Evolutionary conservation across 2,888 invertebrate genomes (phyloP).

Genomic region (Aplocera efformata): DNA sequence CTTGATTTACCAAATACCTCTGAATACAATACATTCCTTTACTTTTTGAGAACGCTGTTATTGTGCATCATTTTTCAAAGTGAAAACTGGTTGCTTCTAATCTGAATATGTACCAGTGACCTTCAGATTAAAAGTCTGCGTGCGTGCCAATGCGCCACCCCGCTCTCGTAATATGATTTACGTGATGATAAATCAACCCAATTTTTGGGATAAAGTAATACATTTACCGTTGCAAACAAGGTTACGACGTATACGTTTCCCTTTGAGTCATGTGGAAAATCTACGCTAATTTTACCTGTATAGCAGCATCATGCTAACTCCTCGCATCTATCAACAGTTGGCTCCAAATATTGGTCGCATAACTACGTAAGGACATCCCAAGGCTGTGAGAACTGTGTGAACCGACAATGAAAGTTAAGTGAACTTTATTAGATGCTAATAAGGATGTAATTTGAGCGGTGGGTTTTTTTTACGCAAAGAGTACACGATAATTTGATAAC

Average conservation of each 20-base stretch:
- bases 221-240: conserved; percentile 2
- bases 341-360: conserved; percentile 27
- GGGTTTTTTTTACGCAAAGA: conserved; percentile 10
- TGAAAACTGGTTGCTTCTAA: too few relatives aligned
- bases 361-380: conserved; percentile 23
- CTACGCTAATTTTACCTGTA: conserved; percentile 18
- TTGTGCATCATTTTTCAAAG: too few relatives aligned
- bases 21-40: too few relatives aligned
- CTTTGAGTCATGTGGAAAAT: conserved; percentile 23
- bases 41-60: too few relatives aligned
- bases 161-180: too few relatives aligned
- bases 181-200: too few relatives aligned
- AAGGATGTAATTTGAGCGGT: conserved; percentile 12
- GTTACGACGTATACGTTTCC: conserved; percentile 4
- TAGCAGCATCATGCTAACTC: conserved; percentile 9
- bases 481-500: conserved; percentile 57
- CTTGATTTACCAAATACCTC: too few relatives aligned
- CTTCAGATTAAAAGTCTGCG: too few relatives aligned
- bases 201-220: not conserved
- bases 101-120: too few relatives aligned
- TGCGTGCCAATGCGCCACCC: too few relatives aligned
- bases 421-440: conserved; percentile 8
- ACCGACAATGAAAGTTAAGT: not conserved
- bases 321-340: conserved; percentile 14
- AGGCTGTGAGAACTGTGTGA: conserved; percentile 40